Evolutionary conservation across 2,888 invertebrate species (phyloP), one percentile per base, ranked within the genome.

Genomic region (Phrixothrix hirtus): DNA sequence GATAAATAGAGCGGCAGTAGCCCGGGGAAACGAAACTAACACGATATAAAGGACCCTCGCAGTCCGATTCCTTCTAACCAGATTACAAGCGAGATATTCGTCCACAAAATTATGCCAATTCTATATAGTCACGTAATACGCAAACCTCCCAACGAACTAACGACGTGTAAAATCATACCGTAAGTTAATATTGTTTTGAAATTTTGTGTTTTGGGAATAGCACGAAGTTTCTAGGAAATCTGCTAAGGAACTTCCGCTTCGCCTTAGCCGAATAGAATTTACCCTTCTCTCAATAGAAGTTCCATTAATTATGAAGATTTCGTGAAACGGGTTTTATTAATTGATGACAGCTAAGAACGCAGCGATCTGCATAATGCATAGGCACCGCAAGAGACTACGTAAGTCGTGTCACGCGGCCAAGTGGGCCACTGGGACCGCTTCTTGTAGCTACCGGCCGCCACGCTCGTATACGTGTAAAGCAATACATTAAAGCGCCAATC

Each of bases 241-340:
- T 47, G 42, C 15, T 43, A 44, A 39, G 47, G 41, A 42, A 51
- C 56, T 56, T 56, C 56, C 56, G 56, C 44, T 56, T 38, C 44
- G 56, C 44, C 56, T 56, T 56, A 56, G 38, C 43, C 29, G 31
- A 32, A 44, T 45, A 50, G 42, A 42, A 46, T 34, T 38, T 36
- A 14, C 55, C 46, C 49, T 37, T 50, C 42, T 51, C 52, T 62
- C 63, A 75, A 76, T 75, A 75, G 75, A 75, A 68, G 63, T 63
- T 41, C 55, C 70, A 75, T 76, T 69, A 76, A 76, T 72, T 75
- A 77, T 77, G 74, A 67, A 77, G 59, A 64, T 64, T 68, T 72
- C 74, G 71, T 77, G 77, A 77, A 76, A 77, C 72, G 73, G 74
- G 71, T 69, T 69, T 77, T 76, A 77, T 76, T 77, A 77, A 77